Conservation (phyloP, 1,140 invertebrate genomes). For the Halesus radiatus region DNA sequence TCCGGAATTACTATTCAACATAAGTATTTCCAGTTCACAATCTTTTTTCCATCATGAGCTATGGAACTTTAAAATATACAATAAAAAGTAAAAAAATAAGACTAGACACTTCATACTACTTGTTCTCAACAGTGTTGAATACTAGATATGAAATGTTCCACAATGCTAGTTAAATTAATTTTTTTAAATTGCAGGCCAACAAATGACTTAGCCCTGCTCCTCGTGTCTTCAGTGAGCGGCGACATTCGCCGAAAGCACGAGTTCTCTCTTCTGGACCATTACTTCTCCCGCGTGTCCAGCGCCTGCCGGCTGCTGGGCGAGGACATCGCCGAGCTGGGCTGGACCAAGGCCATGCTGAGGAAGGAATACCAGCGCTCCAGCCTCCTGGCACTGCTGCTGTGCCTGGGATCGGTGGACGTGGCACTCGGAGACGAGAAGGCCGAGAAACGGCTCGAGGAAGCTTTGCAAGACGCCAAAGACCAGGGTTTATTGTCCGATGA, state of each 20-base stretch:
- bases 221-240: conserved; percentile 82
- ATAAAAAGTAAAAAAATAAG: too few relatives aligned
- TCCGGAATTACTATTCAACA: too few relatives aligned
- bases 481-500: conserved; percentile 59
- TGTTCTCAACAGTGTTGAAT: too few relatives aligned
- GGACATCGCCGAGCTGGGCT: conserved; percentile 73
- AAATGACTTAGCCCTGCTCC: conserved; percentile 84
- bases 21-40: too few relatives aligned
- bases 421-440: conserved; percentile 78
- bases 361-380: conserved; percentile 80
- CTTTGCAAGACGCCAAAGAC: conserved; percentile 66
- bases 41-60: too few relatives aligned
- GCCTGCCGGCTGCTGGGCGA: conserved; percentile 72
- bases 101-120: too few relatives aligned
- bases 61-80: too few relatives aligned
- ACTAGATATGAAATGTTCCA: too few relatives aligned
- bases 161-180: not conserved
- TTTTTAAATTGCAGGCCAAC: conserved; percentile 70
- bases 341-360: conserved; percentile 70
- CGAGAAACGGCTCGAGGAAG: conserved; percentile 75
- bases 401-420: conserved; percentile 85
- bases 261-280: conserved; percentile 75
- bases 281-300: conserved; percentile 75
- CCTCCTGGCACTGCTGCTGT: conserved; percentile 80
- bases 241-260: conserved; percentile 76